Conservation (phyloP, 64 coral and sea anemone genomes). For the Montipora capricornis region DNA sequence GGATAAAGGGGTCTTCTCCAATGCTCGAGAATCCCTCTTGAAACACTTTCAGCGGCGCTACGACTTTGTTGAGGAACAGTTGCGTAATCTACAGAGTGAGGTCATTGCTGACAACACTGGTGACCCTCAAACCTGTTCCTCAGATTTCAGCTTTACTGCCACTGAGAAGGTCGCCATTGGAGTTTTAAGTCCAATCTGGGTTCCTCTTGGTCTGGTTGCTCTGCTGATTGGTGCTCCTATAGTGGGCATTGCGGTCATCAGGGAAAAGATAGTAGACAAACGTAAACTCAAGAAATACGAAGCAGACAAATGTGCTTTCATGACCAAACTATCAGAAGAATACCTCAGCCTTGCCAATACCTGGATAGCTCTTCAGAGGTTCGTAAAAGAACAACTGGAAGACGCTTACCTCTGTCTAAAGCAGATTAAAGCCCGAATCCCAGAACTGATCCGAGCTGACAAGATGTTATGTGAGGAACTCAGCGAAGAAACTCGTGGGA, state of each 20-base stretch:
- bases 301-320: conserved; percentile 4
- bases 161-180: background rate
- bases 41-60: background rate
- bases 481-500: background rate
- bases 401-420: background rate
- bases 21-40: background rate
- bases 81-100: background rate
- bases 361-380: background rate
- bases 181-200: conserved; percentile 25
- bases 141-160: background rate
- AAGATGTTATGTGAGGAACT: conserved; percentile 1
- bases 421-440: conserved; percentile 9
- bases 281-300: background rate
- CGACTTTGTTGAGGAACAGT: conserved; percentile 4
- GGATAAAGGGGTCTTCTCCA: background rate
- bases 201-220: conserved; percentile 16
- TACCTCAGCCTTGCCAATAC: background rate
- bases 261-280: background rate
- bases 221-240: background rate
- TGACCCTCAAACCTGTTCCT: too few species aligned
- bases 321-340: background rate
- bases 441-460: conserved; percentile 19
- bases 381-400: background rate
- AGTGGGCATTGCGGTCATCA: background rate
- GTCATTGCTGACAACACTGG: background rate